These are phyloP conservation scores for Aplysina aerophoba DNA, from an alignment of 37 sponge, comb jelly and placozoan species.

Conservation along the genomic window DNA sequence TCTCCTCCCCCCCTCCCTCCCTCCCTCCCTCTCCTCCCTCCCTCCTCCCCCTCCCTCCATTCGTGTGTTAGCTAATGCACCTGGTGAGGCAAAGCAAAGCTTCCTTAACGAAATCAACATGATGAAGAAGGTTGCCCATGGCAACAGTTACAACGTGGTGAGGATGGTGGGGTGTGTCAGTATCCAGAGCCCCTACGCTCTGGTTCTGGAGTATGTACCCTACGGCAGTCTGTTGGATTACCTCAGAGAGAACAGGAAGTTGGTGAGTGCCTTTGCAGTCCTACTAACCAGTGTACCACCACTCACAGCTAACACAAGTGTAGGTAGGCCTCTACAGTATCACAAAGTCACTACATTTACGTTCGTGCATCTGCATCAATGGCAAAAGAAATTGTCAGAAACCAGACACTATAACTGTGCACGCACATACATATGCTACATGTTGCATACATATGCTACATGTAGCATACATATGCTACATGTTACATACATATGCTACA, in stretches of 20 bases:
- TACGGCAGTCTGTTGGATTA: constrained; percentile 70
- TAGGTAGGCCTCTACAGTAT: too few relatives aligned
- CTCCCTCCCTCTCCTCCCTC: neutral
- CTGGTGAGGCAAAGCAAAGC: constrained; percentile 1
- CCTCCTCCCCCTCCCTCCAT: neutral
- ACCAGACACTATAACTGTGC: too few relatives aligned
- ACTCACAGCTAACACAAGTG: too few relatives aligned
- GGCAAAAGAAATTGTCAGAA: too few relatives aligned
- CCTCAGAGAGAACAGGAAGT: constrained; percentile 34
- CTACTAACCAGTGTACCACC: neutral
- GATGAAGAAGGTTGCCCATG: constrained; percentile 43
- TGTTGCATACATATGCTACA: too few relatives aligned
- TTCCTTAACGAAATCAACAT: constrained; percentile 58
- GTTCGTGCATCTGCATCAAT: too few relatives aligned
- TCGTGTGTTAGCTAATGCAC: constrained; percentile 36
- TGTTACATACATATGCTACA: too few relatives aligned
- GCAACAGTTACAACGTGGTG: constrained; percentile 55
- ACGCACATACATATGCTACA: too few relatives aligned
- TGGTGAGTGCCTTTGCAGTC: constrained; percentile 21
- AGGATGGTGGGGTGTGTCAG: constrained; percentile 78
- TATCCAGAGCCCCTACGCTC: constrained; percentile 46
- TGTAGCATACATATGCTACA: too few relatives aligned
- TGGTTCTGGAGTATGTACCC: constrained; percentile 50
- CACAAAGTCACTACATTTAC: too few relatives aligned
- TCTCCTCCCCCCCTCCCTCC: neutral